These are phyloP conservation scores for Geodia barretti DNA, from an alignment of 37 sponge, comb jelly and placozoan genomes.

Conservation along the genomic window DNA sequence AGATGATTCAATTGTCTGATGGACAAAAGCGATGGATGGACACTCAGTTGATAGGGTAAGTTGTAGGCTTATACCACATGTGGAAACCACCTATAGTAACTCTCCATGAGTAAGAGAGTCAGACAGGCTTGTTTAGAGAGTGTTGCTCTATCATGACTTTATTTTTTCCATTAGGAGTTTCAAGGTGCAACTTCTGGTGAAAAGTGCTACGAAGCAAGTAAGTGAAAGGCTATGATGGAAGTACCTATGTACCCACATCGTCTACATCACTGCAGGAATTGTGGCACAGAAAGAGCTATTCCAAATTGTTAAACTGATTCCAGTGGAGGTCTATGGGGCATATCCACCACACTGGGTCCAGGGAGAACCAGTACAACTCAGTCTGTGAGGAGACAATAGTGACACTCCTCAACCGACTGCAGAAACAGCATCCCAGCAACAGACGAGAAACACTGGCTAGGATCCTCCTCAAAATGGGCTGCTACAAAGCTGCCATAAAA, in stretches of 20 bases:
- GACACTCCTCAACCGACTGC: neutral
- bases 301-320: neutral
- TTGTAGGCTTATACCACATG: neutral
- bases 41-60: neutral
- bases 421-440: neutral
- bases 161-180: neutral
- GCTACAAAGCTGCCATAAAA: neutral
- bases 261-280: neutral
- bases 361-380: neutral
- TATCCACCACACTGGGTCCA: neutral
- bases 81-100: neutral
- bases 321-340: neutral
- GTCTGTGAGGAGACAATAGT: neutral
- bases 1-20: neutral
- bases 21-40: neutral
- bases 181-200: neutral
- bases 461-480: neutral
- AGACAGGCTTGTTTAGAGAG: neutral
- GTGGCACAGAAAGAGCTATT: neutral
- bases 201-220: neutral
- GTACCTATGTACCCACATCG: neutral
- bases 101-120: neutral
- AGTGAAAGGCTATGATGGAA: neutral
- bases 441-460: slow-evolving; percentile 1
- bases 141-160: neutral